Evolutionary conservation across 2,113 vertebrate species (phyloP).

Genomic region (Phyllostomus hastatus): DNA sequence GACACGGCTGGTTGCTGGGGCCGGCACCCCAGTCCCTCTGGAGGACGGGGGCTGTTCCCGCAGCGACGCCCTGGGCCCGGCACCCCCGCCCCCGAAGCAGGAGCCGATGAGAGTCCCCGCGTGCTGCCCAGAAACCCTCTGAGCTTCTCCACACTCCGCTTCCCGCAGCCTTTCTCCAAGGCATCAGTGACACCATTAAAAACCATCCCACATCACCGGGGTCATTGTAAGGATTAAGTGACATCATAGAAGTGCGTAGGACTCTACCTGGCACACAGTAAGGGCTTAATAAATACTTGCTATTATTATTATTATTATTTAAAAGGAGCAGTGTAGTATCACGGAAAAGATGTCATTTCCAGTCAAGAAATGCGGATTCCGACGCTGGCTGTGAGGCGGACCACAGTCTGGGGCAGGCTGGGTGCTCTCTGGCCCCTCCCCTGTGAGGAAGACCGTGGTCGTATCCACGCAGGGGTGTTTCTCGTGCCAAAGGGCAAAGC

Average conservation of each 20-base stretch:
- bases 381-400: not conserved
- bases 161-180: constrained; percentile 13
- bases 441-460: not conserved
- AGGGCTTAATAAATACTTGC: not conserved
- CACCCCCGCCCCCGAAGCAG: not conserved
- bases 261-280: not conserved
- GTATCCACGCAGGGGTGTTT: not conserved
- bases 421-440: not conserved
- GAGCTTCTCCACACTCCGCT: not conserved
- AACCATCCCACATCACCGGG: not conserved
- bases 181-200: not conserved
- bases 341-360: not conserved
- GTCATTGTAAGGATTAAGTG: not conserved
- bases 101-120: not conserved
- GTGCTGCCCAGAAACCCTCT: not conserved
- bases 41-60: not conserved
- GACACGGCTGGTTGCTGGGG: not conserved
- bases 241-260: not conserved
- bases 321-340: not conserved
- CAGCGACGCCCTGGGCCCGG: not conserved
- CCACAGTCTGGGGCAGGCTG: fast-evolving
- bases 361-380: not conserved
- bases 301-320: not conserved
- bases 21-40: not conserved
- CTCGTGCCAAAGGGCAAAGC: not conserved